Evolutionary conservation across 2,888 invertebrate genomes (phyloP), one percentile per base, ranked within the genome.

Genomic region (Leuctra nigra): DNA sequence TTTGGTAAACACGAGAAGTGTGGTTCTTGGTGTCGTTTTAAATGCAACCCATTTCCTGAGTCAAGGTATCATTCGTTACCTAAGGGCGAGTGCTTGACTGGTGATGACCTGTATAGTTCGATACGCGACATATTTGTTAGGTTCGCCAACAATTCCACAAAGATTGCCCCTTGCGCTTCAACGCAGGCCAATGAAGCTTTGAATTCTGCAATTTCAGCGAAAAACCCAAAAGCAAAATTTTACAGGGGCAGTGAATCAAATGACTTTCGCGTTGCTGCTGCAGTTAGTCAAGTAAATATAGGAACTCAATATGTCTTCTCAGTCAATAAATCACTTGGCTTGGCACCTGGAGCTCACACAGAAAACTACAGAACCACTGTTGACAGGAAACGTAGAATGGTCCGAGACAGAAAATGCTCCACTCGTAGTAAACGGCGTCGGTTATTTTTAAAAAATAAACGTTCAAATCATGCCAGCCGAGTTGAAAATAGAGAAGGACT

Each of bases 221-320:
- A 48, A 29, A 48, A 48, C 25, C 48, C 48, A 2, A 48, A 48
- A 14, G n/a, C 48, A 16, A 25, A 48, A 25, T 48, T 48, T 14
- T 48, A 48, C 48, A 25, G 48, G 4, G 48, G 29, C 2, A 29
- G 29, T 29, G 20, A 41, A 16, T 41, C 41, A 41, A 46, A 41
- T 20, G 41, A 41, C 11, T 41, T 16, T 16, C 38, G 38, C 11
- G 41, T 41, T 16, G 7, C 41, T 3, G 41, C 41, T 4, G 41
- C 41, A 4, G 41, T 41, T 11, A 16, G 41, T 11, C 41, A 41
- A 41, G 41, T 41, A 18, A 41, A 41, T 16, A 18, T 41, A 16
- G 41, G 41, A 3, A 4, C 41, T 41, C 18, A 6, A 4, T 41
- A 41, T 41, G 41, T 41, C 6, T 4, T 16, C 9, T 16, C 16